These are phyloP conservation scores for Acleris laterana DNA, from an alignment of 2,888 invertebrate species.

Conservation along the genomic window DNA sequence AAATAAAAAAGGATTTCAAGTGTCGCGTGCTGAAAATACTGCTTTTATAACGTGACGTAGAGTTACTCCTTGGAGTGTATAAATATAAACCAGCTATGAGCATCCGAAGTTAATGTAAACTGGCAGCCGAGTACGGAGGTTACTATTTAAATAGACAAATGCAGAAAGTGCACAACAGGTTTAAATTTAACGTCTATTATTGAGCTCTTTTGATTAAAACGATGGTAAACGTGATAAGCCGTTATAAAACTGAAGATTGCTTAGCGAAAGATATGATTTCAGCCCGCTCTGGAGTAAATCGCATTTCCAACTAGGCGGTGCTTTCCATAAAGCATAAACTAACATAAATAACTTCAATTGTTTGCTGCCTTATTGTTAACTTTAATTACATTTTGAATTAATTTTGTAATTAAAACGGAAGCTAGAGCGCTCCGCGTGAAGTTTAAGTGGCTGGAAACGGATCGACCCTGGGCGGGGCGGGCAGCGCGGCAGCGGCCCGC, in stretches of 20 bases:
- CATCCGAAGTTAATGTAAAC: neutral
- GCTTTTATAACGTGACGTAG: neutral
- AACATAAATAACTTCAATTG: constrained; percentile 86
- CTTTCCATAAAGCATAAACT: constrained; percentile 82
- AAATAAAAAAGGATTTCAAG: neutral
- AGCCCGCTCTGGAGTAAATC: constrained; percentile 54
- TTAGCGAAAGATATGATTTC: constrained; percentile 25
- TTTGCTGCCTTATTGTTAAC: constrained; percentile 85
- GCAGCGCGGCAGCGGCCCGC: constrained; percentile 55
- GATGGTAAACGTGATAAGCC: neutral
- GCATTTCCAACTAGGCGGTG: constrained; percentile 63
- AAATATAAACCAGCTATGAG: no score
- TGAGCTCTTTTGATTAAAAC: neutral
- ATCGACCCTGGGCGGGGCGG: constrained; percentile 70
- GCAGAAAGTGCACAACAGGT: no score
- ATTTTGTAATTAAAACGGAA: constrained; percentile 86
- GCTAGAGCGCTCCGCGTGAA: constrained; percentile 84
- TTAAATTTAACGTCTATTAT: neutral
- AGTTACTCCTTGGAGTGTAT: no score
- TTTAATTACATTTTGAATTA: constrained; percentile 86
- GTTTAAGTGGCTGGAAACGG: constrained; percentile 84
- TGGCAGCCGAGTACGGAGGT: neutral
- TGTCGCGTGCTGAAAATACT: neutral
- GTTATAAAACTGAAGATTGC: constrained; percentile 3
- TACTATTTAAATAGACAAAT: neutral